Evolutionary conservation across 2,113 vertebrate genomes (phyloP).

Genomic region (Elaphurus davidianus): DNA sequence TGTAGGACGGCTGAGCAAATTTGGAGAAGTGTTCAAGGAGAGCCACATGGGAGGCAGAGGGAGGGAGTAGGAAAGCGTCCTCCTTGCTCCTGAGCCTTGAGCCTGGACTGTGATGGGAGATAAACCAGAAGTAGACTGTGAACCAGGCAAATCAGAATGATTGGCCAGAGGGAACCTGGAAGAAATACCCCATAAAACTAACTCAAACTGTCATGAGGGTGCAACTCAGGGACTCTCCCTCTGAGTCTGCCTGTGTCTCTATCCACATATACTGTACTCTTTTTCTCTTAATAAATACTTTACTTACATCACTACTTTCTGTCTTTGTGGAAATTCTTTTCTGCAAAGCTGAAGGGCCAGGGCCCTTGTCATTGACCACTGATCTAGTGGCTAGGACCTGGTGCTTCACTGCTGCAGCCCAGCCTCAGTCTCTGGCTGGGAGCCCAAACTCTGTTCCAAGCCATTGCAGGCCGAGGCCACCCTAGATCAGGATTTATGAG

Average conservation of each 20-base stretch:
- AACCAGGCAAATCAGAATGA: not conserved
- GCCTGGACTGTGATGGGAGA: not conserved
- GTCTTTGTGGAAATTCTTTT: not conserved
- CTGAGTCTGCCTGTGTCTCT: not conserved
- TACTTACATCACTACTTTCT: not conserved
- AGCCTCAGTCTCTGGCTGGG: not conserved
- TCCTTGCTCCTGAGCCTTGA: not conserved
- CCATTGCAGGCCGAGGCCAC: not conserved
- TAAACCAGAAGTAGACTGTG: not conserved
- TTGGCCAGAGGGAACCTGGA: not conserved
- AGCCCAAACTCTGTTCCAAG: not conserved
- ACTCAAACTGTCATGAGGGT: not conserved
- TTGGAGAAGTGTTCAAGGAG: not conserved
- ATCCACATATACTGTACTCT: not conserved
- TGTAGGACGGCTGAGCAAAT: not conserved
- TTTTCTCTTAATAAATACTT: not conserved
- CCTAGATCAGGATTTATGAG: not conserved
- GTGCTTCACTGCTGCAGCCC: not conserved
- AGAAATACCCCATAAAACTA: not conserved
- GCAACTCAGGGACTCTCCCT: not conserved
- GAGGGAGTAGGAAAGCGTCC: not conserved
- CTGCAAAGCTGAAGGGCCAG: not conserved
- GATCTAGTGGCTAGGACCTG: not conserved
- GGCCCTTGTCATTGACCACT: not conserved
- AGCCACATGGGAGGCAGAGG: not conserved